Evolutionary conservation across 2,888 invertebrate species (phyloP).

Genomic region (Urechis unicinctus): DNA sequence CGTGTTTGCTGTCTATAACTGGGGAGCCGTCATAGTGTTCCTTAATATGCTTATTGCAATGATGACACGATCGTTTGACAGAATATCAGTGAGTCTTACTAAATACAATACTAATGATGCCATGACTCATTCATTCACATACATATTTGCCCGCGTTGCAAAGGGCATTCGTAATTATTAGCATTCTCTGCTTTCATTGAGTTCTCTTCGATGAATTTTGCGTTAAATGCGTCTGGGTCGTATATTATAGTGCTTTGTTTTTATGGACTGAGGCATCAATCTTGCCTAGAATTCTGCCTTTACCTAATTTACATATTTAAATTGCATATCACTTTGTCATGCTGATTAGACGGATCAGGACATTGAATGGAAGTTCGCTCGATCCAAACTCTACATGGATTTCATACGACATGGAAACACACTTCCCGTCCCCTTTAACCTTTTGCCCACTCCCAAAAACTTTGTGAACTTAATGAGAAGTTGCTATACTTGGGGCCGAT

Average conservation of each 20-base stretch:
- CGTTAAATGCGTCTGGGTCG: too few relatives aligned
- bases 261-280: too few relatives aligned
- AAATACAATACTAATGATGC: background rate
- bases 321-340: background rate
- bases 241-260: too few relatives aligned
- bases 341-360: constrained; percentile 43
- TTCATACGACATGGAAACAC: constrained; percentile 53
- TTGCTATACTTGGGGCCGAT: too few relatives aligned
- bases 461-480: constrained; percentile 8
- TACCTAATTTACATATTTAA: background rate
- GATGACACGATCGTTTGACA: constrained; percentile 68
- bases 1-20: constrained; percentile 22
- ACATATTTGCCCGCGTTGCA: background rate
- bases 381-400: constrained; percentile 47
- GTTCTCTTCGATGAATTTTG: too few relatives aligned
- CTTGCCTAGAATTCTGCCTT: too few relatives aligned
- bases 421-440: constrained; percentile 55
- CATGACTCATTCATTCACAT: background rate
- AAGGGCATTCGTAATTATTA: too few relatives aligned
- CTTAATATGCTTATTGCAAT: constrained; percentile 62
- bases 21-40: constrained; percentile 22
- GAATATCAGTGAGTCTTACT: constrained; percentile 52
- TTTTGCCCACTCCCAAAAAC: constrained; percentile 39
- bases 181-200: too few relatives aligned
- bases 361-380: constrained; percentile 48